A percentile compares a stretch with the other conserved stretches of the same genome.
Evolutionary conservation across 2,113 vertebrate genomes (phyloP).

Genomic region (Scomber scombrus): DNA sequence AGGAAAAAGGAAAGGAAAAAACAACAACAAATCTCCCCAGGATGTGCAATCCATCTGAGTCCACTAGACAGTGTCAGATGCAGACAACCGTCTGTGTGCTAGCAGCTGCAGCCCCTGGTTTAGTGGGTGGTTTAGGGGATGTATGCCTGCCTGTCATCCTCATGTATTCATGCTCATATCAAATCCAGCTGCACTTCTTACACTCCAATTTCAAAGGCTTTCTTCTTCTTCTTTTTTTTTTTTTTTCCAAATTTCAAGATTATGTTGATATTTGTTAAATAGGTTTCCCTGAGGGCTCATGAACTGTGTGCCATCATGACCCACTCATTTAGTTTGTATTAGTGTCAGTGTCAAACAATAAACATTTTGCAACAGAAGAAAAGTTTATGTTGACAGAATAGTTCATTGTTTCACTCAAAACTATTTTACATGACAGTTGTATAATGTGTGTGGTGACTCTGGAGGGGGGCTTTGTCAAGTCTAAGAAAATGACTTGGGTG

Average conservation of each 20-base stretch:
- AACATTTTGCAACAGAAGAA: conserved; percentile 12
- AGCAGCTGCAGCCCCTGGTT: conserved; percentile 55
- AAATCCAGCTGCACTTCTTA: conserved; percentile 24
- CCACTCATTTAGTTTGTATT: conserved; percentile 19
- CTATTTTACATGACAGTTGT: background rate
- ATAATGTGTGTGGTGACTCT: background rate
- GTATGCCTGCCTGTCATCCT: conserved; percentile 32
- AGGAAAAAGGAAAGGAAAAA: conserved; percentile 46
- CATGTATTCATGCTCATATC: conserved; percentile 13
- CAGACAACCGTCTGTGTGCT: conserved; percentile 52
- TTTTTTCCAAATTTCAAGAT: conserved; percentile 1
- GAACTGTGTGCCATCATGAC: conserved; percentile 23
- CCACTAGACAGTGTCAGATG: conserved; percentile 64
- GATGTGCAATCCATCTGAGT: conserved; percentile 73
- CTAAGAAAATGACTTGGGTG: background rate
- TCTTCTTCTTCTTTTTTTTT: background rate
- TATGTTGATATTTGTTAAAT: conserved; percentile 24
- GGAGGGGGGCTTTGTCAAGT: background rate
- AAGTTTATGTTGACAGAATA: conserved; percentile 6
- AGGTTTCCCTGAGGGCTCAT: conserved; percentile 16
- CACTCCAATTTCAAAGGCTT: conserved; percentile 15
- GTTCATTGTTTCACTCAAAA: background rate
- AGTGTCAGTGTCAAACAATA: background rate
- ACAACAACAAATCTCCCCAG: conserved; percentile 66
- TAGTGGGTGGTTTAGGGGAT: conserved; percentile 55